Evolutionary conservation across 2,113 vertebrate genomes (phyloP).

Genomic region (Alethe diademata): DNA sequence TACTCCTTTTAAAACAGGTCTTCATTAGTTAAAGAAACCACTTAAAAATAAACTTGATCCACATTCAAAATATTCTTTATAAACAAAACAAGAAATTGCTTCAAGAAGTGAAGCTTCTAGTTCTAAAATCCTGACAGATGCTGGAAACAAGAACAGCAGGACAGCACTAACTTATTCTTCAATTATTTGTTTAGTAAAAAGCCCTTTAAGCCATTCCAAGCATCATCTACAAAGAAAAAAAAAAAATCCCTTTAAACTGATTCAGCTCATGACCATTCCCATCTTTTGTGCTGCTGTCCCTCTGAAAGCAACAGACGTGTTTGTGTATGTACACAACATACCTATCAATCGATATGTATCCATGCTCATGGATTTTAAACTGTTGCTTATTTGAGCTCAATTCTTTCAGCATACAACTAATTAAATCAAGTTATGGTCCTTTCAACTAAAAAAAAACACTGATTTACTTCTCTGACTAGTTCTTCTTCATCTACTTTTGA

Average conservation of each 20-base stretch:
- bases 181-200: background rate
- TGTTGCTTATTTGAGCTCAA: background rate
- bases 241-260: background rate
- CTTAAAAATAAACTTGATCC: slow-evolving; percentile 41
- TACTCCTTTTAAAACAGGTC: background rate
- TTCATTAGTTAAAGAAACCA: slow-evolving; percentile 16
- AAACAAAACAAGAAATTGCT: slow-evolving; percentile 45
- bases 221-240: background rate
- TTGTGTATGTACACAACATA: background rate
- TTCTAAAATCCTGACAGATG: slow-evolving; percentile 5
- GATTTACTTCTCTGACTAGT: background rate
- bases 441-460: background rate
- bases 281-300: background rate
- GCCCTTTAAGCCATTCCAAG: background rate
- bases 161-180: slow-evolving; percentile 19
- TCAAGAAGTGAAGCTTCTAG: slow-evolving; percentile 3
- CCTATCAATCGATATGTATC: rapidly evolving
- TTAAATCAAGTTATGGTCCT: background rate
- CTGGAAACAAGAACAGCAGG: slow-evolving; percentile 11
- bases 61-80: slow-evolving; percentile 19
- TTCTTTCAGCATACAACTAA: background rate
- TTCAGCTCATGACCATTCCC: background rate
- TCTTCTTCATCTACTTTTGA: background rate
- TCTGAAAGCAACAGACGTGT: background rate
- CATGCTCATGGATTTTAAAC: background rate